Conservation (phyloP, 2,888 invertebrate genomes). For the Drosophila siamana region DNA sequence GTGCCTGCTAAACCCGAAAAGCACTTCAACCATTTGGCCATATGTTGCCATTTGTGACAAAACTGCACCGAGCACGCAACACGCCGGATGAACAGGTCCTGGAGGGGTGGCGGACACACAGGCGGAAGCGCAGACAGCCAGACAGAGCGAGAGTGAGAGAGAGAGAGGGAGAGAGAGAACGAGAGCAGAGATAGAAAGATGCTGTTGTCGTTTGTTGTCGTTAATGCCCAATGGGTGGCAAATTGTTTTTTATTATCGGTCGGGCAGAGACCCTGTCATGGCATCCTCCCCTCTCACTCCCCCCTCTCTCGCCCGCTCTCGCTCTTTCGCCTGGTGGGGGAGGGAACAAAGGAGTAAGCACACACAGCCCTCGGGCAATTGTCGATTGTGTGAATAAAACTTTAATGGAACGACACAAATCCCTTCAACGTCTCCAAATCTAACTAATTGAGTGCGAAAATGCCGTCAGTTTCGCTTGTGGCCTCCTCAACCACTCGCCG, state of each 20-base stretch:
- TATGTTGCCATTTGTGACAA: constrained; percentile 81
- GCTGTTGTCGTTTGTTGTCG: constrained; percentile 77
- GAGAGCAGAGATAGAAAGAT: constrained; percentile 36
- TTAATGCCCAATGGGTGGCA: constrained; percentile 83
- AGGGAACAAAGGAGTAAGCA: constrained; percentile 59
- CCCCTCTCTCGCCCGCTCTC: no score
- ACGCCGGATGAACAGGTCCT: constrained; percentile 17
- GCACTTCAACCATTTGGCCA: constrained; percentile 77
- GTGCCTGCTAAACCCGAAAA: constrained; percentile 52
- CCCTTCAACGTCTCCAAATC: constrained; percentile 79
- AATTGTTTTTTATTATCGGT: constrained; percentile 83
- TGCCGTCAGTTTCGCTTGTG: constrained; percentile 79
- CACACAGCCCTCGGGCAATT: constrained; percentile 37
- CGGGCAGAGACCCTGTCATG: constrained; percentile 27
- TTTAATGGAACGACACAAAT: constrained; percentile 84
- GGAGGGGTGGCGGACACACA: constrained; percentile 28
- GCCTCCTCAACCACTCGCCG: no score
- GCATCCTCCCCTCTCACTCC: no score
- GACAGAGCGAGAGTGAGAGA: constrained; percentile 10
- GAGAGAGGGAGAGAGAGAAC: constrained; percentile 6
- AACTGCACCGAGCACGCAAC: constrained; percentile 65
- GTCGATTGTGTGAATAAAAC: constrained; percentile 83
- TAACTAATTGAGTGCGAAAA: constrained; percentile 86
- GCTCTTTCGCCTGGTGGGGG: constrained; percentile 16
- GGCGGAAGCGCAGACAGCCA: constrained; percentile 4